Evolutionary conservation across 2,888 invertebrate species (phyloP), one percentile per base, ranked within the genome.

Genomic region (Exocentrus adspersus): DNA sequence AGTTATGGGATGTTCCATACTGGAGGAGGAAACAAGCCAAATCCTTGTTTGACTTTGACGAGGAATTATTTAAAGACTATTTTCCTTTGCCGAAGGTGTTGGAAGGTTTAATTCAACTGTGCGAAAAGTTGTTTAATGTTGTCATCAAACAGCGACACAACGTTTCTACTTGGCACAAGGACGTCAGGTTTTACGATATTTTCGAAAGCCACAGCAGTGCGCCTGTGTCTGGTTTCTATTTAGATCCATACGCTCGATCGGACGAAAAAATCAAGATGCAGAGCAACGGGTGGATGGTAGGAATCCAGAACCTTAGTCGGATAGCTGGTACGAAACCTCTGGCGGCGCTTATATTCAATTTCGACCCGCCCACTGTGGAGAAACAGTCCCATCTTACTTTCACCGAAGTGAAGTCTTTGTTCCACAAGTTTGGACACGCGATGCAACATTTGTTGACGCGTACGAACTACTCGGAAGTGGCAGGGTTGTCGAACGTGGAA

Each of bases 401-500:
- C 71, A 86, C 87, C 56, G 94, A 96, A 78, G 89, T 97, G 0
- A 84, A 87, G 43, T 84, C 86, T 41, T 81, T 97, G 6, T 96
- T 97, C 81, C 87, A 89, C 76, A 91, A 92, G 86, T 94, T 98
- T 80, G 98, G 98, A 0, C 90, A 92, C 71, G 88, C 91, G 0
- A 84, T 98, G 45, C 94, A 97, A 72, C 92, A 95, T 82, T 82
- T 97, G 68, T 84, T 98, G 28, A 93, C 95, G 0, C 90, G 87
- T 76, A 90, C 92, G 0, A 90, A 91, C 12, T 94, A 93, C 81
- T 88, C 91, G 0, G 95, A 96, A 80, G 88, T 95, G 0, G 89
- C 95, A 1, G 97, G 97, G 0, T 83, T 92, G 17, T 90, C 91
- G 0, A 94, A 93, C 79, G 88, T 97, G 0, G 98, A 98, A 84